phyloP scores from a whole-genome alignment of 1,140 invertebrate species.

The Leptopilina clavipes region DNA sequence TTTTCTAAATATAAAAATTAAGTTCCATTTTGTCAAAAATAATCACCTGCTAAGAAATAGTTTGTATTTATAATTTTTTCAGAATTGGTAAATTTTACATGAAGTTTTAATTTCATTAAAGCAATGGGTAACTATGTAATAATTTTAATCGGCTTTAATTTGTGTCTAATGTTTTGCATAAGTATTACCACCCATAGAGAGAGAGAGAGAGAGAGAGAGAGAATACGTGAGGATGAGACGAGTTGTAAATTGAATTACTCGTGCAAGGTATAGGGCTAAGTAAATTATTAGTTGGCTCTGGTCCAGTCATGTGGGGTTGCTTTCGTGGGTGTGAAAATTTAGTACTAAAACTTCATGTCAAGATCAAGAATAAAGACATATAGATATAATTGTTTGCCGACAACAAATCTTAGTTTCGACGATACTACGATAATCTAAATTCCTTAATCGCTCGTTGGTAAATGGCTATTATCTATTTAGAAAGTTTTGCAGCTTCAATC shows the following conservation, averaged over 20 bases:
- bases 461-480: no score
- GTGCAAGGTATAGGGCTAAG: slow-evolving; percentile 48
- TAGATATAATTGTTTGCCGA: background rate
- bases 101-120: background rate
- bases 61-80: no score
- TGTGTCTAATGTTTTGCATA: background rate
- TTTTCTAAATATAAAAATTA: no score
- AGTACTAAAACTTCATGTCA: slow-evolving; percentile 43
- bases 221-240: slow-evolving; percentile 42
- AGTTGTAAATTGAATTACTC: slow-evolving; percentile 55
- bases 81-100: background rate
- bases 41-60: no score
- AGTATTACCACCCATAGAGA: background rate
- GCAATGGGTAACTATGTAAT: background rate
- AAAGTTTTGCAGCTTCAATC: no score
- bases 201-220: background rate
- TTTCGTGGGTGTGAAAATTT: slow-evolving; percentile 43
- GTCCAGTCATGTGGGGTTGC: slow-evolving; percentile 37
- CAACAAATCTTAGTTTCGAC: background rate
- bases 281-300: slow-evolving; percentile 55
- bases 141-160: background rate
- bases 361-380: background rate
- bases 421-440: background rate
- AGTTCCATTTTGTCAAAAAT: no score
- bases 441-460: background rate